Conservation (phyloP, 2,113 vertebrate genomes). For the Vulpes ferrilata region DNA sequence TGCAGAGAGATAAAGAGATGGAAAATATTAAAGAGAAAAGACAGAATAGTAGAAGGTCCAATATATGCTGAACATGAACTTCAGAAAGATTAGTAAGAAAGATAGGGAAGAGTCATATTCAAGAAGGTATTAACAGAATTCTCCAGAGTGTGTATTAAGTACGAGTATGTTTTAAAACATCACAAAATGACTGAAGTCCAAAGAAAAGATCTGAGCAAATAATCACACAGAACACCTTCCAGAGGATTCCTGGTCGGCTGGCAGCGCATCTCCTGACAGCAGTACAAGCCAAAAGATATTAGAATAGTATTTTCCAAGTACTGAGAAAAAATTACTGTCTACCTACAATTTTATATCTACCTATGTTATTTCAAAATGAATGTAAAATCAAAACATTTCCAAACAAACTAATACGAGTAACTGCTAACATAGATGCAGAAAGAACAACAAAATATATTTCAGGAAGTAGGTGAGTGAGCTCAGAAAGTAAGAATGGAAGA, state of each 20-base stretch:
- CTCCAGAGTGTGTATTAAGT: constrained; percentile 27
- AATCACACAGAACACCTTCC: background rate
- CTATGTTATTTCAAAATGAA: background rate
- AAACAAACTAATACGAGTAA: background rate
- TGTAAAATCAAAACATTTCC: constrained; percentile 37
- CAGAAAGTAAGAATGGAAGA: constrained; percentile 34
- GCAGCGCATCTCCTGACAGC: constrained; percentile 5
- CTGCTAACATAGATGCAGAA: background rate
- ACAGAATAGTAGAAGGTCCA: background rate
- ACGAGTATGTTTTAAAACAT: background rate
- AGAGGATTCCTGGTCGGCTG: background rate
- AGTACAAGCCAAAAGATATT: background rate
- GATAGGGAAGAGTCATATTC: constrained; percentile 7
- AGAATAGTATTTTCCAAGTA: background rate
- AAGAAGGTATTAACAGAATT: constrained; percentile 20
- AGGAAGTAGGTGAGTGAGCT: background rate
- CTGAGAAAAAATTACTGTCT: background rate
- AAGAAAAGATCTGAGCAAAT: constrained; percentile 14
- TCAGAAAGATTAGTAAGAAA: background rate
- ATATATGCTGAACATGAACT: constrained; percentile 5
- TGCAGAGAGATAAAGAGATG: constrained; percentile 7
- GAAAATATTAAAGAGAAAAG: constrained; percentile 32
- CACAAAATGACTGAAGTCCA: background rate
- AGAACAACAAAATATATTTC: constrained; percentile 48
- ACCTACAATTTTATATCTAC: constrained; percentile 10